phyloP scores from a whole-genome alignment of 2,888 invertebrate species.

The Drosophila falleni region DNA sequence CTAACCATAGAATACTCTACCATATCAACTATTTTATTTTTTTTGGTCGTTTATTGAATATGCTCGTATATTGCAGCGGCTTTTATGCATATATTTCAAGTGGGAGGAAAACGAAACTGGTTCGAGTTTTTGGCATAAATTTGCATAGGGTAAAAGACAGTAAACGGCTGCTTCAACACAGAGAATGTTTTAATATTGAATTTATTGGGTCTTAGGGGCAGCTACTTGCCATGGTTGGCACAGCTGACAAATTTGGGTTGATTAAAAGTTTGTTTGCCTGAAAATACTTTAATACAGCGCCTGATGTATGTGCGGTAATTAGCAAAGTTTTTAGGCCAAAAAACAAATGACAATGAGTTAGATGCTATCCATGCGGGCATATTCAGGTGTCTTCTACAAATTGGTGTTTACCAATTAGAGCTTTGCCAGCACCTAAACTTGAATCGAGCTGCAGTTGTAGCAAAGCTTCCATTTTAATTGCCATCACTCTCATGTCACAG shows the following conservation, averaged over 20 bases:
- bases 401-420: slow-evolving; percentile 49
- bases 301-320: slow-evolving; percentile 42
- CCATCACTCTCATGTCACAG: slow-evolving; percentile 15
- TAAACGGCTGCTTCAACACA: slow-evolving; percentile 39
- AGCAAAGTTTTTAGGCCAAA: slow-evolving; percentile 42
- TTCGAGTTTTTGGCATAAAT: slow-evolving; percentile 55
- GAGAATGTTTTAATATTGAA: slow-evolving; percentile 20
- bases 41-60: slow-evolving; percentile 28
- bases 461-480: slow-evolving; percentile 44
- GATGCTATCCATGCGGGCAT: slow-evolving; percentile 27
- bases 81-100: slow-evolving; percentile 65
- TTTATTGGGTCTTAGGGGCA: slow-evolving; percentile 41
- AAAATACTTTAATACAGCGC: slow-evolving; percentile 31
- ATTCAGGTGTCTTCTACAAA: slow-evolving; percentile 11
- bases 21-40: background rate
- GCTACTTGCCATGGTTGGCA: background rate
- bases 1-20: background rate
- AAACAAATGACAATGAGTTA: slow-evolving; percentile 36
- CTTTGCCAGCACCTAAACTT: slow-evolving; percentile 24
- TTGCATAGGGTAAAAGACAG: slow-evolving; percentile 35
- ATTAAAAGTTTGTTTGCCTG: slow-evolving; percentile 48
- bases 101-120: background rate
- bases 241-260: slow-evolving; percentile 54
- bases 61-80: slow-evolving; percentile 56
- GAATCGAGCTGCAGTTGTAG: slow-evolving; percentile 2